Conservation (phyloP, 2,888 invertebrate species). For the Leucophenga maculata region DNA sequence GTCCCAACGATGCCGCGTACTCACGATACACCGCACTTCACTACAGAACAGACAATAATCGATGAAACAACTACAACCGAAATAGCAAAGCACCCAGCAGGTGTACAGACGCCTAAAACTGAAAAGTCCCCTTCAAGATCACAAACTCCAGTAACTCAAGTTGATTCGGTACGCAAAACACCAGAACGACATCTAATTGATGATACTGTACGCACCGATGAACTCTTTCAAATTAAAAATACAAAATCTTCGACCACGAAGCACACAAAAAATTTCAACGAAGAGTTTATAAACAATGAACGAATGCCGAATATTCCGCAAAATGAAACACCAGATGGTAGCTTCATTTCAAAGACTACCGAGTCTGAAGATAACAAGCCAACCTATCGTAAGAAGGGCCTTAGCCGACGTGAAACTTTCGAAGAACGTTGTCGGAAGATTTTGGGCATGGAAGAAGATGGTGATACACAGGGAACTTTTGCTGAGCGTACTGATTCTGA, state of each 20-base stretch:
- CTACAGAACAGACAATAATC: not conserved
- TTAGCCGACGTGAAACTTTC: conserved; percentile 80
- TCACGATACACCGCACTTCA: not conserved
- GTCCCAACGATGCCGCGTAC: not conserved
- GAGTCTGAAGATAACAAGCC: conserved; percentile 52
- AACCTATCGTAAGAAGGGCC: conserved; percentile 74
- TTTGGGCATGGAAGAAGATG: conserved; percentile 75
- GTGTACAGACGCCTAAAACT: not conserved
- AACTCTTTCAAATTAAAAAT: conserved; percentile 26
- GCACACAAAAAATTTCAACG: conserved; percentile 48
- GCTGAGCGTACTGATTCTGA: conserved; percentile 42
- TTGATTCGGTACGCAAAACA: conserved; percentile 27
- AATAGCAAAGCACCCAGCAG: not conserved
- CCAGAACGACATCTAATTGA: not conserved
- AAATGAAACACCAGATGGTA: conserved; percentile 59
- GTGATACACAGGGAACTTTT: conserved; percentile 63
- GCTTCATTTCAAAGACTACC: conserved; percentile 55
- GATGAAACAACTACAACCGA: conserved; percentile 1
- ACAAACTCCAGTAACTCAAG: conserved; percentile 28
- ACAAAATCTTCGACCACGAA: conserved; percentile 26
- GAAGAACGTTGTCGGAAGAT: conserved; percentile 82
- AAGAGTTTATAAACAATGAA: conserved; percentile 57
- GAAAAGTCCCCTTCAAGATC: conserved; percentile 6
- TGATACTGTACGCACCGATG: conserved; percentile 3
- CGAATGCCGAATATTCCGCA: conserved; percentile 24